Base-by-base conservation (phyloP, 2,797 vertebrate genomes). In the Stomatorhinus walkeri region DNA sequence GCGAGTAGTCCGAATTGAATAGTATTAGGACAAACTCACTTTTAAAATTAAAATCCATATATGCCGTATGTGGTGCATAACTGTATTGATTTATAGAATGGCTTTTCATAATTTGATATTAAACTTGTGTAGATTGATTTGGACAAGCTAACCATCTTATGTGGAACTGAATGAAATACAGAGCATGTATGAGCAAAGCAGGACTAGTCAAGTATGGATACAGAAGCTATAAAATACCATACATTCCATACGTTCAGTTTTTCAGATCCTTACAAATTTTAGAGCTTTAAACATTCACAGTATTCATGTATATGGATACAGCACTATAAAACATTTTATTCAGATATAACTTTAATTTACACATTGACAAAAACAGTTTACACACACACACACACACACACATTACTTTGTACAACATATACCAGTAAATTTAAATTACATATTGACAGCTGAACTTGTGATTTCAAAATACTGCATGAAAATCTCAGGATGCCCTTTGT, bases 381-480 rank as follows among this genome's bases (percentile, higher is more conserved):
- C 88, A 79, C 49, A 89, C 51, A 87, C 28, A 36, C 43, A 54
- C 49, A 79, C 56, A 89, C 49, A 56, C 28, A 36, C 48, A 79
- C 52, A 59, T 1, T 32, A 16, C 36, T 72, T 59, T 88, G 87
- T 88, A 88, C 87, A 91, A 81, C 90, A 87, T 88, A 88, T 89
- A 92, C 83, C 2, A 79, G 19, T 87, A 43, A 32, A 83, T 48
- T 90, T 36, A 36, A 85, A 46, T 76, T 93, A 94, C 90, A 93
- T 86, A 93, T 94, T 96, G 79, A 95, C 91, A 90, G 92, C 94
- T 90, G 95, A 95, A 91, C 97, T 91, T 95, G 94, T 96, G 86
- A 96, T 96, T 92, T 97, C 97, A 95, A 99, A 99, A 95, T 99
- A 99, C 87, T 98, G 96, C 91, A 97, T 95, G 91, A 99, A 99